Evolutionary conservation across 2,888 invertebrate species (phyloP).

Genomic region (Acleris cristana): DNA sequence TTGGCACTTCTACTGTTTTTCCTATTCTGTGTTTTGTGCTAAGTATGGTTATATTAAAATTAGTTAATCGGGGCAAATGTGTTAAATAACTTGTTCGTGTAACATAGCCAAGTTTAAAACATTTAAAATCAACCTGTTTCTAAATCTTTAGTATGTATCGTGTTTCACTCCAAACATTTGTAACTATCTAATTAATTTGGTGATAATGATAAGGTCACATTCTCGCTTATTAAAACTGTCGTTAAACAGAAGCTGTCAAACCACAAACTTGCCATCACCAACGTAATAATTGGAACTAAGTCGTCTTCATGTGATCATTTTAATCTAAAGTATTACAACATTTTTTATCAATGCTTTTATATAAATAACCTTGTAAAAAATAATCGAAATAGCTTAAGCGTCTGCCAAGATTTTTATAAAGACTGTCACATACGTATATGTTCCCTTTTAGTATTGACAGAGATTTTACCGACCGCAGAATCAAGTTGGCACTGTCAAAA

Average conservation of each 20-base stretch:
- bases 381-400: neutral
- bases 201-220: neutral
- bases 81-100: too few relatives aligned
- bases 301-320: neutral
- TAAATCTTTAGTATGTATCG: neutral
- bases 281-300: neutral
- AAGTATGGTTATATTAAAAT: too few relatives aligned
- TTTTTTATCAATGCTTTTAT: too few relatives aligned
- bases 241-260: neutral
- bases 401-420: neutral
- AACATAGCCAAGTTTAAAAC: too few relatives aligned
- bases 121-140: too few relatives aligned
- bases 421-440: neutral
- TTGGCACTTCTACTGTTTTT: too few relatives aligned
- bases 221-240: neutral
- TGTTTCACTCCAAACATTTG: neutral
- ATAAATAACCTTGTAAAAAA: too few relatives aligned
- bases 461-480: neutral
- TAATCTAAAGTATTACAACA: too few relatives aligned
- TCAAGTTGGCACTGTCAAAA: neutral
- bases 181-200: neutral
- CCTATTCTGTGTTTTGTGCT: too few relatives aligned
- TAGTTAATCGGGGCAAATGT: too few relatives aligned
- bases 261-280: neutral
- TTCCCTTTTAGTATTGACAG: neutral